These are phyloP conservation scores for Phenganax marumi DNA, from an alignment of 92 coral and sea anemone species.

Conservation along the genomic window DNA sequence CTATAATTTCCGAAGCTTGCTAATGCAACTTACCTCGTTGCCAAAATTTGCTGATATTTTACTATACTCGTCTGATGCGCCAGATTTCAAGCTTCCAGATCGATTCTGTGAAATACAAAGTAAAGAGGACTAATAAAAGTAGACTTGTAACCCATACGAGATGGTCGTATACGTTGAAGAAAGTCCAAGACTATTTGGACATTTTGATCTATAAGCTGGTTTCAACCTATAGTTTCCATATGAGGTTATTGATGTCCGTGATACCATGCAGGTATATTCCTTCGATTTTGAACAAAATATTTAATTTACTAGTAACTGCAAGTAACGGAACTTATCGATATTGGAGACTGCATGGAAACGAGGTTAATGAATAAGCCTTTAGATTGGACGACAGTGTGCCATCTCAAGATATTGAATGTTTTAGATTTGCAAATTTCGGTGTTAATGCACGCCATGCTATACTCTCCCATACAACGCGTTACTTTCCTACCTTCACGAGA, in stretches of 20 bases:
- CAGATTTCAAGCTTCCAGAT: constrained; percentile 29
- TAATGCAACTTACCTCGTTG: constrained; percentile 64
- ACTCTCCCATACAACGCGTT: neutral
- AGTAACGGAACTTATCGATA: too few relatives aligned
- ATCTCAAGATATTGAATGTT: too few relatives aligned
- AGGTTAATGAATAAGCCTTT: too few relatives aligned
- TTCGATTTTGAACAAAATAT: too few relatives aligned
- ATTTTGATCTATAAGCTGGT: neutral
- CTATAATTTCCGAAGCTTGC: neutral
- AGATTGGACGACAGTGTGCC: too few relatives aligned
- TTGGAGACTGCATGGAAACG: too few relatives aligned
- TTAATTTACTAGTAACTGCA: too few relatives aligned
- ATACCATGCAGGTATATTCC: neutral
- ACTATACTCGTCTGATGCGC: constrained; percentile 64
- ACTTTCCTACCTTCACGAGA: constrained; percentile 67
- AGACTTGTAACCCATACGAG: neutral
- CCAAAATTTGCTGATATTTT: constrained; percentile 79
- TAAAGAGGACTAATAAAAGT: neutral
- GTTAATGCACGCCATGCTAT: neutral
- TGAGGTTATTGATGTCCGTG: too few relatives aligned
- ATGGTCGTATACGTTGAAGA: neutral
- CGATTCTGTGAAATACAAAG: constrained; percentile 8
- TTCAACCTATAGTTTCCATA: neutral
- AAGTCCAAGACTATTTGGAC: too few relatives aligned
- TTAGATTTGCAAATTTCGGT: too few relatives aligned